Evolutionary conservation across 1,140 invertebrate genomes (phyloP).

Genomic region (Bacillus rossius): DNA sequence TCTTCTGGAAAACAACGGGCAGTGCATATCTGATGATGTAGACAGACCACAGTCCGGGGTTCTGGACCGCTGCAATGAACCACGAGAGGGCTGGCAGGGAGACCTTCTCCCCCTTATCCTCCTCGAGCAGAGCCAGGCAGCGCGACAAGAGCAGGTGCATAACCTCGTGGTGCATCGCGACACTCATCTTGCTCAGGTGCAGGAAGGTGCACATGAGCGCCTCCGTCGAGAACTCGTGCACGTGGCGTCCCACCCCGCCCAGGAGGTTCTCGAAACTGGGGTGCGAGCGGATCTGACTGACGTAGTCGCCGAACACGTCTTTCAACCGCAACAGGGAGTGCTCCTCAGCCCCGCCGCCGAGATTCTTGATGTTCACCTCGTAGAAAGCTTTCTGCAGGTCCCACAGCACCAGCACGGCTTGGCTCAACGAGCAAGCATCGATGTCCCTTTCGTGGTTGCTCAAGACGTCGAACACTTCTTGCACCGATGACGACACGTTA

Average conservation of each 20-base stretch:
- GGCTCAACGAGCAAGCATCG: not conserved
- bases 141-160: not conserved
- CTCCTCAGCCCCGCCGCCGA: not conserved
- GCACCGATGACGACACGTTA: conserved; percentile 1
- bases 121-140: not conserved
- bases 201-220: not conserved
- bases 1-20: not conserved
- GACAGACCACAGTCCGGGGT: not conserved
- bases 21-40: not conserved
- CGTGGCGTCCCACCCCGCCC: not conserved
- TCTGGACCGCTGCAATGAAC: conserved; percentile 5
- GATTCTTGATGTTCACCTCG: not conserved
- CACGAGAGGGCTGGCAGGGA: conserved; percentile 8
- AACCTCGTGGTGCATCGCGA: not conserved
- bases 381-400: conserved; percentile 11
- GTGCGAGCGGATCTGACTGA: conserved; percentile 1
- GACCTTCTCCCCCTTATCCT: not conserved
- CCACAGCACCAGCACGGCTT: conserved; percentile 11
- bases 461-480: conserved; percentile 10
- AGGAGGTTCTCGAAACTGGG: conserved; percentile 1
- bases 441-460: not conserved
- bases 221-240: conserved; percentile 3
- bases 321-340: not conserved
- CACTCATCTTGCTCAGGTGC: conserved; percentile 9
- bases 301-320: conserved; percentile 4